Percentiles rank a stretch among this genome's conserved stretches.
These are phyloP conservation scores for Psylliodes chrysocephalus DNA, from an alignment of 2,888 invertebrate species.

Conservation along the genomic window DNA sequence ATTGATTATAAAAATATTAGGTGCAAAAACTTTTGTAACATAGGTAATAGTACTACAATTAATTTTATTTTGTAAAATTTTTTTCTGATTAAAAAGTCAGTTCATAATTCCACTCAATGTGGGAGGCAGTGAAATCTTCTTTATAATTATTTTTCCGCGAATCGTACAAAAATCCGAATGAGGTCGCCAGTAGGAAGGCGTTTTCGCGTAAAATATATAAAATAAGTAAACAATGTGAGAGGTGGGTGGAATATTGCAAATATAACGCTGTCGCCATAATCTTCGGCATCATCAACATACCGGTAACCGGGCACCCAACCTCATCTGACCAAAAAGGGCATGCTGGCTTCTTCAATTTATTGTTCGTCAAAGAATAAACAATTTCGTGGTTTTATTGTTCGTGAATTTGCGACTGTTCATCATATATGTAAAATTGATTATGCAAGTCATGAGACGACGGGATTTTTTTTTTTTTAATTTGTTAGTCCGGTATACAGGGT, in stretches of 20 bases:
- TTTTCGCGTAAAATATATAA: background rate
- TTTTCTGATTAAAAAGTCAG: too few species aligned
- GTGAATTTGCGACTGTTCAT: slow-evolving; percentile 14
- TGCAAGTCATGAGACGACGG: too few species aligned
- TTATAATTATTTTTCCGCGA: background rate
- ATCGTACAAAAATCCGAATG: background rate
- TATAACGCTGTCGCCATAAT: background rate
- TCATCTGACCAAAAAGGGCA: slow-evolving; percentile 11
- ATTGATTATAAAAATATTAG: too few species aligned
- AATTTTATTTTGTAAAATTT: too few species aligned
- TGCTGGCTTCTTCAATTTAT: slow-evolving; percentile 17
- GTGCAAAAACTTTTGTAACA: too few species aligned
- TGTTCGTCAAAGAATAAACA: slow-evolving; percentile 21
- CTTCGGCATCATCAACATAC: background rate
- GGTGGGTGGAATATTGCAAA: background rate
- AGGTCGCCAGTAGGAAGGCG: background rate
- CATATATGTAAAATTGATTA: slow-evolving; percentile 7
- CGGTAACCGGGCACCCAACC: background rate
- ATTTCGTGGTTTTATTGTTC: slow-evolving; percentile 19
- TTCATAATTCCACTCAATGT: too few species aligned
- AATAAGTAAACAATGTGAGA: background rate
- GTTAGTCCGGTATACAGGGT: too few species aligned
- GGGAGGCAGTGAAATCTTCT: too few species aligned
- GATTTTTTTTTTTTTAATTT: too few species aligned
- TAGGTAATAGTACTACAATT: too few species aligned